Evolutionary conservation across 2,888 invertebrate species (phyloP).

Genomic region (Hermaeophaga mercurialis): DNA sequence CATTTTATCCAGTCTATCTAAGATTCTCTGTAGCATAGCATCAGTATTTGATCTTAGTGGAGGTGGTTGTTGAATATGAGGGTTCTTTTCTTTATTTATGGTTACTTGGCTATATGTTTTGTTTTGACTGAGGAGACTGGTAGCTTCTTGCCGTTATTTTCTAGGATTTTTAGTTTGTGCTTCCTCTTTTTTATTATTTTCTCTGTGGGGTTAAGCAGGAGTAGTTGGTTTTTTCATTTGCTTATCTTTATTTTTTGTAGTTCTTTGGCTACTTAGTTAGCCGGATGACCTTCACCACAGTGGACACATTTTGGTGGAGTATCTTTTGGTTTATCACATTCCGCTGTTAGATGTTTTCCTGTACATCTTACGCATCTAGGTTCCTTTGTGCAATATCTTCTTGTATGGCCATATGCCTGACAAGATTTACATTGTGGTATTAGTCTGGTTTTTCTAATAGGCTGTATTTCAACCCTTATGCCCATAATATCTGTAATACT

Average conservation of each 20-base stretch:
- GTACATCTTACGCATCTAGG: not conserved
- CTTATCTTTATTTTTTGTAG: conserved; percentile 9
- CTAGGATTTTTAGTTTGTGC: too few relatives aligned
- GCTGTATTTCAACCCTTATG: not conserved
- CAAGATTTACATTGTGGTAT: conserved; percentile 45
- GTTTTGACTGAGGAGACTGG: not conserved
- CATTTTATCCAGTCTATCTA: conserved; percentile 12
- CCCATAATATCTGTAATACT: not conserved
- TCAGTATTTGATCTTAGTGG: too few relatives aligned
- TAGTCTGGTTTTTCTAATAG: too few relatives aligned
- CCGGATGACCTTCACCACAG: not conserved
- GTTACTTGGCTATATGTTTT: not conserved
- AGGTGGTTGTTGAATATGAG: not conserved
- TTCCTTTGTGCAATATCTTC: too few relatives aligned
- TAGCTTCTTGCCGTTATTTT: not conserved
- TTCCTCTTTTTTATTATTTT: too few relatives aligned
- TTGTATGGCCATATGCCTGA: too few relatives aligned
- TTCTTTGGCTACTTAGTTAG: conserved; percentile 18
- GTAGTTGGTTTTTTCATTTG: conserved; percentile 6
- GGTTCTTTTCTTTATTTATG: not conserved
- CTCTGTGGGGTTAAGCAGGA: too few relatives aligned
- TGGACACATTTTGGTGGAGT: not conserved
- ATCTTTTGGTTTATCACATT: not conserved
- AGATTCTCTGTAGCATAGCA: conserved; percentile 10
- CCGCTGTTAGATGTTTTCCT: not conserved